phyloP scores from a whole-genome alignment of 2,113 vertebrate species.

The Emberiza fucata region DNA sequence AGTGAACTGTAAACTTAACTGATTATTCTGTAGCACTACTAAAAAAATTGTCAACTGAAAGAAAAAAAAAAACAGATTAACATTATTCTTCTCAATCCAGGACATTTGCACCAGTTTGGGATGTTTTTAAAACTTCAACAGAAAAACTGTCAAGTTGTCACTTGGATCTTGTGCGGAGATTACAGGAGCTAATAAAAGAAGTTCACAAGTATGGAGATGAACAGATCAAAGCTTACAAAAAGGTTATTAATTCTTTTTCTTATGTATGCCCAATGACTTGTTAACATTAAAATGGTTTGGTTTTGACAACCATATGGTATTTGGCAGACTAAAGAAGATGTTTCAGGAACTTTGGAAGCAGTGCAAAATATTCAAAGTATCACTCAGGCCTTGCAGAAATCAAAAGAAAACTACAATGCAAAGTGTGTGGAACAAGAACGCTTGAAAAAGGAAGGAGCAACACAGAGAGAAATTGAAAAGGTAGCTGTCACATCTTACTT shows the following conservation, averaged over 20 bases:
- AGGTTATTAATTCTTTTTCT: constrained; percentile 73
- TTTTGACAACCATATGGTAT: constrained; percentile 58
- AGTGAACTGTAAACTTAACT: not conserved
- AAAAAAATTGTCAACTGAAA: not conserved
- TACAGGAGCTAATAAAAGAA: constrained; percentile 97
- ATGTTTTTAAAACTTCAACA: constrained; percentile 93
- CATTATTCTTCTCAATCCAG: constrained; percentile 64
- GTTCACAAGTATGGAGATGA: constrained; percentile 97
- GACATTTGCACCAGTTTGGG: constrained; percentile 96
- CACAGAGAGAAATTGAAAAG: constrained; percentile 95
- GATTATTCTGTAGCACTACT: not conserved
- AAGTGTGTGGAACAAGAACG: constrained; percentile 93
- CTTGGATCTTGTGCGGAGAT: constrained; percentile 91
- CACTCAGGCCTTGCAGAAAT: constrained; percentile 91
- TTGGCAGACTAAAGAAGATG: constrained; percentile 94
- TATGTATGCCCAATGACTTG: not conserved
- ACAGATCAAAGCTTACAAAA: constrained; percentile 95
- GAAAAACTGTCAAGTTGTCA: constrained; percentile 94
- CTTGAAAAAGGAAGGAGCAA: constrained; percentile 94
- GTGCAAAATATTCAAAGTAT: constrained; percentile 95
- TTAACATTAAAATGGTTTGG: not conserved
- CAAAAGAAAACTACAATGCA: constrained; percentile 92
- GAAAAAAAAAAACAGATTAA: not conserved
- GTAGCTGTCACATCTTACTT: constrained; percentile 64
- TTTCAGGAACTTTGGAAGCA: constrained; percentile 92